Percentiles rank a stretch among this genome's conserved stretches.
Evolutionary conservation across 2,888 invertebrate genomes (phyloP).

Genomic region (Drosophila nr. perissopoda): DNA sequence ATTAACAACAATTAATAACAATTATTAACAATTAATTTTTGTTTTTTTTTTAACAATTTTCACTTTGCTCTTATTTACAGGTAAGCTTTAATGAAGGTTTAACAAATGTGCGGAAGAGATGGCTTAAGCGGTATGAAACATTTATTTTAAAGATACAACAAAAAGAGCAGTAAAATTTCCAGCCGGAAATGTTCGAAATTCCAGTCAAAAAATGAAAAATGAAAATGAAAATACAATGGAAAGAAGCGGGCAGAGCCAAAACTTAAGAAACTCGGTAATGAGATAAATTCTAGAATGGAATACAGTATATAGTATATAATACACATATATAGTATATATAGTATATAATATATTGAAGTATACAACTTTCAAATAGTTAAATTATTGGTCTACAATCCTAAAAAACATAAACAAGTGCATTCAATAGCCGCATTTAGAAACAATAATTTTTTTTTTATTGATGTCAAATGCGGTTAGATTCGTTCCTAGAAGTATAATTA

Average conservation of each 20-base stretch:
- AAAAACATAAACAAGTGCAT: background rate
- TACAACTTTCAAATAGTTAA: background rate
- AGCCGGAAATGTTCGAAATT: background rate
- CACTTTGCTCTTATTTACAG: constrained; percentile 14
- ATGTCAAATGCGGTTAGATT: constrained; percentile 17
- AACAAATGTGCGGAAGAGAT: background rate
- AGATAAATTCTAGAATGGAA: background rate
- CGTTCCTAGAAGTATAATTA: background rate
- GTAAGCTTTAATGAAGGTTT: constrained; percentile 14
- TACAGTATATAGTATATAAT: background rate
- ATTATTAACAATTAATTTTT: background rate
- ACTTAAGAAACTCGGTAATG: background rate
- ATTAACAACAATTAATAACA: too few species aligned
- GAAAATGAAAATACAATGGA: accelerated
- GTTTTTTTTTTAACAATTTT: background rate
- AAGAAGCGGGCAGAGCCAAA: too few species aligned
- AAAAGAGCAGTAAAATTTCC: background rate
- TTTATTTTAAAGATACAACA: background rate
- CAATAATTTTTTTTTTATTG: background rate
- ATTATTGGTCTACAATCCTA: background rate
- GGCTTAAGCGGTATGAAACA: background rate
- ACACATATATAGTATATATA: background rate
- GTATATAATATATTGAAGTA: background rate
- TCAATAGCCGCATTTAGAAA: background rate
- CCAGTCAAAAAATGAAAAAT: background rate